Evolutionary conservation across 2,797 vertebrate species (phyloP), one percentile per base, ranked within the genome.

Genomic region (Vespertilio murinus): DNA sequence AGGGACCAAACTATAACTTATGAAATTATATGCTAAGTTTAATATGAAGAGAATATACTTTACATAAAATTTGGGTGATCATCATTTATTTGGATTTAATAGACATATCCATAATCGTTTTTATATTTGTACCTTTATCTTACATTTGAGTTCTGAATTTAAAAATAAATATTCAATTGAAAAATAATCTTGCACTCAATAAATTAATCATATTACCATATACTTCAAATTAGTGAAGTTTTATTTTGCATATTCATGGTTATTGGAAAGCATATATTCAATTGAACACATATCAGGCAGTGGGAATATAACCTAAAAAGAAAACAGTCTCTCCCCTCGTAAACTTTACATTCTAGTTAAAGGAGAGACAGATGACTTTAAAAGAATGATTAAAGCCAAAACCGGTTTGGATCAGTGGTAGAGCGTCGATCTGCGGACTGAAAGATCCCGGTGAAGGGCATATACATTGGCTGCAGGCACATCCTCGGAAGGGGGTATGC

Each of bases 81-180:
- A 90, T 80, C 56, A 75, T 85, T 83, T 49, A 75, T 75, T 73
- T 74, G 4, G 13, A 94, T 47, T 91, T 91, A 94, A 70, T 75
- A 79, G 83, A 70, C 5, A 74, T 28, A 40, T 35, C 59, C 13
- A 14, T 69, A 35, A 61, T 70, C 77, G 16, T 73, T 95, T 71
- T 84, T 94, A 52, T 67, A 45, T 86, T 59, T 73, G 5, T 84
- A 35, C 73, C 35, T 75, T 90, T 12, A 35, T 65, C 47, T 86
- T 13, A 18, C 70, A 64, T 59, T 33, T 8, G 3, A 70, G 38
- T 82, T 56, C 70, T 79, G 22, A 93, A 75, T 59, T 90, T 88
- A 11, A 47, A 81, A 88, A 65, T 80, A 64, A 92, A 59, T 59
- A 42, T 77, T 67, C 47, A 52, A 52, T 35, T 77, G 33, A 13